A percentile compares a stretch with the other conserved stretches of the same genome.
Conservation (phyloP, 2,113 vertebrate genomes). For the Clarias macrocephalus region DNA sequence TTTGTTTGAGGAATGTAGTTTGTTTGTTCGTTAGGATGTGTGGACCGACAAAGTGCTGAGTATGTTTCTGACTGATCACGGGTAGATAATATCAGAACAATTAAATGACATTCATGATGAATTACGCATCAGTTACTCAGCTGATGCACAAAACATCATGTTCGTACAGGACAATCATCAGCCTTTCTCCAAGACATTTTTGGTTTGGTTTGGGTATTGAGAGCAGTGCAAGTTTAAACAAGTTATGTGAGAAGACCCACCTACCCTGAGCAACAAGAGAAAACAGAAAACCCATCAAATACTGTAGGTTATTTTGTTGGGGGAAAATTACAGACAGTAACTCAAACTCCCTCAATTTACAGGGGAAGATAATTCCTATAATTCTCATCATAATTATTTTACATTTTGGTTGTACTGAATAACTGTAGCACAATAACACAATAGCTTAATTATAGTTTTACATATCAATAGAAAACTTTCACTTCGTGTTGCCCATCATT, state of each 20-base stretch:
- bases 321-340: background rate
- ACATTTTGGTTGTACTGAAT: background rate
- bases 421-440: background rate
- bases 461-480: background rate
- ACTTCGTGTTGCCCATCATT: background rate
- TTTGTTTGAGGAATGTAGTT: too few relatives aligned
- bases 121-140: conserved; percentile 2
- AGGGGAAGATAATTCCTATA: background rate
- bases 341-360: background rate
- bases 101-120: background rate
- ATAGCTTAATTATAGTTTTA: background rate
- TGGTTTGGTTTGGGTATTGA: background rate
- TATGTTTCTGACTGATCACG: background rate
- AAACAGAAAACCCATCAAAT: background rate
- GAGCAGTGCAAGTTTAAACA: background rate
- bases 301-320: background rate
- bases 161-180: background rate
- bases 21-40: background rate
- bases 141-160: background rate
- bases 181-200: background rate
- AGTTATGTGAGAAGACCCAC: background rate
- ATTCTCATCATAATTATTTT: background rate
- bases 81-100: background rate
- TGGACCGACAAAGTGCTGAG: background rate
- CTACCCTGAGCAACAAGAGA: background rate